Base-by-base conservation (phyloP, 2,113 vertebrate genomes). In the Nematolebias whitei region DNA sequence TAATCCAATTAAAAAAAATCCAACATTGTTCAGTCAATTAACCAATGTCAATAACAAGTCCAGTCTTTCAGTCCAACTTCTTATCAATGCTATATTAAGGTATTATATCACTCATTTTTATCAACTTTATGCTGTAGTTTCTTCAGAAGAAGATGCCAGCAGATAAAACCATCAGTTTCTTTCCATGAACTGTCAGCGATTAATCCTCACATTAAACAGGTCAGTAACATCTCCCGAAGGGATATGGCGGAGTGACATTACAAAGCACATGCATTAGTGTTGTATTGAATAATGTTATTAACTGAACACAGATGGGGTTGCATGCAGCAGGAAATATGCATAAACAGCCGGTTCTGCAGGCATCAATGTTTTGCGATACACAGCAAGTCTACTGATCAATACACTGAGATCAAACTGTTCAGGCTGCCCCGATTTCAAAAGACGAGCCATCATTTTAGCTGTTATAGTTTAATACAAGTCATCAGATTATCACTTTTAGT, bases 231-330 rank as follows among this genome's bases (percentile, higher is more conserved):
- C 40, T 52, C 51, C 41, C 62, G 45, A 13, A 39, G 48, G 41
- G 47, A 80, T 63, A 55, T 61, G 60, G 12, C n/a, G 32, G 67
- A 51, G 13, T 76, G 74, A 74, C 62, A 68, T 82, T 73, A 64
- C 38, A 41, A 18, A 67, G 52, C 50, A 18, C n/a, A 49, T 10
- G 29, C 26, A 32, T 53, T 29, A 63, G 44, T 35, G 1, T 71
- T 72, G 48, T 45, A 22, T 44, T 61, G 53, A 82, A 77, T 69
- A 68, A 39, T 8, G 63, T 67, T 74, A 73, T 79, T 62, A 82
- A 70, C 38, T 10, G 26, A 62, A 64, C 57, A 47, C 74, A 68
- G 74, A 53, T 23, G 56, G 45, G 52, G 24, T 53, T 22, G 29
- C 32, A 43, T 39, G 18, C 51, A 38, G 65, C 38, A 49, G 58